Evolutionary conservation across 2,113 vertebrate genomes (phyloP).

Genomic region (Malurus alboscapulatus): DNA sequence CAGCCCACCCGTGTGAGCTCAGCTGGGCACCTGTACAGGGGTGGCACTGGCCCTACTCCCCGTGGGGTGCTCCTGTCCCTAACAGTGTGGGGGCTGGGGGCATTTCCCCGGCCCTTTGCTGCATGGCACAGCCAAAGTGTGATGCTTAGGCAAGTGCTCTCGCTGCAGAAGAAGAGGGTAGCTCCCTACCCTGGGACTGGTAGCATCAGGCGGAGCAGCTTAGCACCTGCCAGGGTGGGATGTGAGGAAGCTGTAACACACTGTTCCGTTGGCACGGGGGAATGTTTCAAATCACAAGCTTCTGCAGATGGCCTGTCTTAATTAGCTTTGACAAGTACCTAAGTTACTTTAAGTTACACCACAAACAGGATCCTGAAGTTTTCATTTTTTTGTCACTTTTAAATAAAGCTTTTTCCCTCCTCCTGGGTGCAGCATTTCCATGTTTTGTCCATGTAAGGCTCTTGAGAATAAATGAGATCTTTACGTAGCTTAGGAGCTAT

Average conservation of each 20-base stretch:
- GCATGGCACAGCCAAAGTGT: neutral
- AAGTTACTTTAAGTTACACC: constrained; percentile 35
- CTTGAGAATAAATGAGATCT: constrained; percentile 12
- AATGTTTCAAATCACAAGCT: neutral
- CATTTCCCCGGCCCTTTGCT: neutral
- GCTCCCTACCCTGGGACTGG: neutral
- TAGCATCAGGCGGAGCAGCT: neutral
- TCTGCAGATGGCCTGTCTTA: constrained; percentile 49
- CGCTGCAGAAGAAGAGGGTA: neutral
- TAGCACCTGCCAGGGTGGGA: neutral
- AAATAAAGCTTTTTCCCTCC: neutral
- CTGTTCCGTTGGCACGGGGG: neutral
- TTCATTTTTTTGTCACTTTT: constrained; percentile 31
- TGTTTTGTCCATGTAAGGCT: constrained; percentile 27
- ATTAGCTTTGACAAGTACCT: constrained; percentile 61
- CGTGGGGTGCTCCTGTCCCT: neutral
- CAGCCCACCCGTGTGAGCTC: neutral
- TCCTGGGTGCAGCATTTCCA: neutral
- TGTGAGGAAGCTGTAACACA: neutral
- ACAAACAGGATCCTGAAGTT: constrained; percentile 33
- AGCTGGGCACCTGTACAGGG: neutral
- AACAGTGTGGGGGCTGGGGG: rapidly evolving
- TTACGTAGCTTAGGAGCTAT: neutral
- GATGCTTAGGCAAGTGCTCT: neutral
- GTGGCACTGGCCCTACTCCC: neutral